Evolutionary conservation across 1,140 invertebrate genomes (phyloP).

Genomic region (Antheraea pernyi): DNA sequence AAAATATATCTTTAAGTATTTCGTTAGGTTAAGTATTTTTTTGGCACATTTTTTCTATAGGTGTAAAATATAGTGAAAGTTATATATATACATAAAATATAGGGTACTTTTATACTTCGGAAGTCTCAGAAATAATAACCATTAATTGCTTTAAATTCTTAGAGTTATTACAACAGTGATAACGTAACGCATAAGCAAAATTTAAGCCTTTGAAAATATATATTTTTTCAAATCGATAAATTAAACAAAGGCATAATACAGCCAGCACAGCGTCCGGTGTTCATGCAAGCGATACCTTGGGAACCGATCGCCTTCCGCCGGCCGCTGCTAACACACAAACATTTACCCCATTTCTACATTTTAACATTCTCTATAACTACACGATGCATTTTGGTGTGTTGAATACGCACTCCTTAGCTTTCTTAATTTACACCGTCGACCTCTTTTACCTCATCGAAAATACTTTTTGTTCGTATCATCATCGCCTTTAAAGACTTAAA

Average conservation of each 20-base stretch:
- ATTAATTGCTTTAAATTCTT: too few species aligned
- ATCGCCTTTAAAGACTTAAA: slow-evolving; percentile 64
- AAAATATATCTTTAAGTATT: too few species aligned
- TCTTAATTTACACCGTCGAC: slow-evolving; percentile 44
- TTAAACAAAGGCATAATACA: neutral
- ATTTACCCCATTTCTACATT: slow-evolving; percentile 27
- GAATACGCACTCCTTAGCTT: slow-evolving; percentile 41
- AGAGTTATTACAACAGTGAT: neutral
- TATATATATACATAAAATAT: too few species aligned
- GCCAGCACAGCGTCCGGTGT: slow-evolving; percentile 50
- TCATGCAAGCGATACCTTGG: slow-evolving; percentile 66
- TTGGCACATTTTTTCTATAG: too few species aligned
- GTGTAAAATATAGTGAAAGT: too few species aligned
- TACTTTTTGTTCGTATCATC: slow-evolving; percentile 64
- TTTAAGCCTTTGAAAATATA: neutral
- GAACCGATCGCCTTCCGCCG: slow-evolving; percentile 60
- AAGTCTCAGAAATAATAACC: too few species aligned
- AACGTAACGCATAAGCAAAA: neutral
- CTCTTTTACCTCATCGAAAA: slow-evolving; percentile 46
- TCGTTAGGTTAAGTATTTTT: too few species aligned
- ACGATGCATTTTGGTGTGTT: slow-evolving; percentile 6
- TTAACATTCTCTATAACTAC: slow-evolving; percentile 23
- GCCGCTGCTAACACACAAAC: slow-evolving; percentile 15
- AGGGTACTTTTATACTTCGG: too few species aligned
- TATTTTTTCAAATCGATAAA: neutral